Percentiles rank a stretch among this genome's conserved stretches.
phyloP scores from a whole-genome alignment of 2,888 invertebrate genomes.

The Aradus depressus region DNA sequence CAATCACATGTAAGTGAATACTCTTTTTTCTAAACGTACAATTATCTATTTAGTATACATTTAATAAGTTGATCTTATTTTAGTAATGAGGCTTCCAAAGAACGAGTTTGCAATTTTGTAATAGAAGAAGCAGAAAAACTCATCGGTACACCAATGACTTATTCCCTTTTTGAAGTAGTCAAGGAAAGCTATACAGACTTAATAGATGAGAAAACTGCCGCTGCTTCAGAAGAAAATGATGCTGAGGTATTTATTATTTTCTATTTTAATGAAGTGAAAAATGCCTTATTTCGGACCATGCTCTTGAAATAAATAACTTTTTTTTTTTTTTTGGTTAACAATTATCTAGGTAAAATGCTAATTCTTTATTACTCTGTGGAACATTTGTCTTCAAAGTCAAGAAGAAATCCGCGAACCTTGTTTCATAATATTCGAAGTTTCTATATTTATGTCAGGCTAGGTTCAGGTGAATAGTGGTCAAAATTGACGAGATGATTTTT shows the following conservation, averaged over 20 bases:
- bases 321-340: background rate
- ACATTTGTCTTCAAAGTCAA: background rate
- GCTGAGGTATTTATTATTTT: too few relatives aligned
- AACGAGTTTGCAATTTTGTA: constrained; percentile 51
- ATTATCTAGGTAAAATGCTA: background rate
- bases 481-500: too few relatives aligned
- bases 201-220: constrained; percentile 57
- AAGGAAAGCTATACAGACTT: constrained; percentile 70
- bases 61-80: constrained; percentile 1
- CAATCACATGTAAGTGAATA: constrained; percentile 67
- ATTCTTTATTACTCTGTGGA: background rate
- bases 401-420: too few relatives aligned
- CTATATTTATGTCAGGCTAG: too few relatives aligned
- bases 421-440: too few relatives aligned
- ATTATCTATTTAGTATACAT: background rate
- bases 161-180: constrained; percentile 80
- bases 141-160: constrained; percentile 88
- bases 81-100: constrained; percentile 40
- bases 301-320: constrained; percentile 1
- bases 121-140: constrained; percentile 65
- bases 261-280: too few relatives aligned
- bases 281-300: too few relatives aligned
- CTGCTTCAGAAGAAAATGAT: constrained; percentile 28
- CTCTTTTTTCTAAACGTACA: background rate
- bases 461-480: too few relatives aligned